Evolutionary conservation across 2,797 vertebrate species (phyloP), one percentile per base, ranked within the genome.

Genomic region (Lacerta agilis): DNA sequence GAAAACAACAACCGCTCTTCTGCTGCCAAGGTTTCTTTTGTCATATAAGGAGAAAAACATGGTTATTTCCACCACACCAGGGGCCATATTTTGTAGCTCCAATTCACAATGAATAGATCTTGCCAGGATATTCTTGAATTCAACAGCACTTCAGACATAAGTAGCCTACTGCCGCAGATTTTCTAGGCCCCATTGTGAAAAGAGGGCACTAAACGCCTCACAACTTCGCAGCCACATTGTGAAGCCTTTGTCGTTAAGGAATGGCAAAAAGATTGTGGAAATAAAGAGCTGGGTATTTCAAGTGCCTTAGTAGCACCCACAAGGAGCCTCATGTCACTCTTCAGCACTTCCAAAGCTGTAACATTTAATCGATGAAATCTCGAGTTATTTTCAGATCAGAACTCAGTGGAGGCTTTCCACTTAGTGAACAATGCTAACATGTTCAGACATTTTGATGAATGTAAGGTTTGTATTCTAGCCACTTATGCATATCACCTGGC

Each of bases 11-110:
- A 92, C 18, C 45, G 7, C 38, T 93, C 11, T 41, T n/a, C 80
- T 80, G 55, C 86, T 29, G 69, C 77, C 85, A 41, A 33, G 88
- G 11, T 49, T 89, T 41, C 89, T 88, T 86, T 85, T n/a, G 71
- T 79, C 72, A 93, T 69, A 10, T 23, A 72, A 86, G 64, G 87
- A 86, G 33, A 2, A 8, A 82, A 69, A 13, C 0, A 55, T 0
- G 2, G 41, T 7, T 73, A 15, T 66, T 25, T 90, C 64, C 17
- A 33, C 49, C 38, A 61, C 64, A 71, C 64, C 25, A 69, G 82
- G 78, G 64, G 79, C 83, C 72, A 78, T 69, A 45, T 72, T 72
- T 86, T 82, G 64, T 64, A 89, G 1, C 29, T 27, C 79, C 88
- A 67, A 18, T 79, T 92, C 58, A 1, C 17, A 20, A 8, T 25